Evolutionary conservation across 2,888 invertebrate species (phyloP), one percentile per base, ranked within the genome.

Genomic region (Pteria penguin): DNA sequence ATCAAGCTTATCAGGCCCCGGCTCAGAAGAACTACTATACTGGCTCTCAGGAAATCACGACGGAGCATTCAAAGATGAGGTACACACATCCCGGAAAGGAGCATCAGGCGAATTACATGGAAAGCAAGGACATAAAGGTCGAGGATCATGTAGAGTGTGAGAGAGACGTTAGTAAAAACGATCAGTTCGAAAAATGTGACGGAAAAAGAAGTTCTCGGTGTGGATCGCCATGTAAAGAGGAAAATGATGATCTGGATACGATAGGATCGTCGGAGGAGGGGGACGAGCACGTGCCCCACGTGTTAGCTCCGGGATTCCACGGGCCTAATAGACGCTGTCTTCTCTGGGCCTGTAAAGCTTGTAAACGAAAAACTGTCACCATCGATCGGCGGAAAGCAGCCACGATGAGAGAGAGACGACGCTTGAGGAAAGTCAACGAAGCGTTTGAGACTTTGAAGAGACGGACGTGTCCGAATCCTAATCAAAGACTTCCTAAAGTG

Each of bases 311-410:
- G 3, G 91, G 91, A 36, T 90, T 88, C 77, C 91, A 91, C 79
- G 91, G 91, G 27, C 89, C 90, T 32, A 93, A 96, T 79, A 83
- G 92, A 31, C 94, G 96, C 78, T 98, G 98, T 89, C 94, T 98
- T 55, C 95, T 98, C 14, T 98, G 98, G 98, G 98, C 98, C 1
- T 98, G 98, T 92, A 98, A 98, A 91, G 97, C 98, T 0, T 98
- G 98, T 93, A 98, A 98, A 93, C 84, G 90, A 65, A 98, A 98
- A 93, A 97, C 96, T 22, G 97, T 98, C 60, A 96, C 97, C 0
- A 96, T 98, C 8, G 99, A 99, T 93, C 94, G 99, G 71, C 94
- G 99, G 90, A 98, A 98, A 94, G 99, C 99, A 4, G 99, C 99
- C 0, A 99, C 99, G 1, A 94, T 99, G 92, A 94, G 99, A 2